A percentile compares a stretch with the other conserved stretches of the same genome.
Conservation (phyloP, 2,113 vertebrate species). For the Phoenicopterus ruber region DNA sequence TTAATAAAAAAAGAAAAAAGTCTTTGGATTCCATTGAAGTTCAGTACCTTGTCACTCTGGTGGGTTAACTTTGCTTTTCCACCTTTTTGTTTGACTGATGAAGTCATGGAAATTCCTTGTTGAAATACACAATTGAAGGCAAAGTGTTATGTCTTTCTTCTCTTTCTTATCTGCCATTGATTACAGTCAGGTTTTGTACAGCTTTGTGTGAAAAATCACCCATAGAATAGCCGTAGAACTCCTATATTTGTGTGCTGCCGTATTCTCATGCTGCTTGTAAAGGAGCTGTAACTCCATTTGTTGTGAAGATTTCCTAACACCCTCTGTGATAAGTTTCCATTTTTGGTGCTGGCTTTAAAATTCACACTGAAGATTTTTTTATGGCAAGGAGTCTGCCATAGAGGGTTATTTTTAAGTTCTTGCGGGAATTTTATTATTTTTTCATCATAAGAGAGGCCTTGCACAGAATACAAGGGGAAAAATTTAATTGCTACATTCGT, state of each 20-base stretch:
- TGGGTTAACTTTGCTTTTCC: not conserved
- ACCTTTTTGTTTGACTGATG: not conserved
- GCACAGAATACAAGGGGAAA: accelerated
- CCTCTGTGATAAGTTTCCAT: not conserved
- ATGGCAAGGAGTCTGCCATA: not conserved
- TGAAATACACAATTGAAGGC: not conserved
- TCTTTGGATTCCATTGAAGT: not conserved
- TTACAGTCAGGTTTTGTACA: not conserved
- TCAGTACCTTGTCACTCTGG: not conserved
- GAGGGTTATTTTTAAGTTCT: not conserved
- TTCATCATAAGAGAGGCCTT: not conserved
- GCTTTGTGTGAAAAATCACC: not conserved
- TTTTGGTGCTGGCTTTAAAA: not conserved
- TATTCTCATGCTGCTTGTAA: not conserved
- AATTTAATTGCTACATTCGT: not conserved
- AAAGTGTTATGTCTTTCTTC: not conserved
- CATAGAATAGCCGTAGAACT: not conserved
- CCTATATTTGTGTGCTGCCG: not conserved
- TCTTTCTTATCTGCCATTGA: not conserved
- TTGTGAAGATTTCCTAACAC: not conserved
- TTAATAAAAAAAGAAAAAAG: too few relatives aligned
- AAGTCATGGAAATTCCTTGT: not conserved
- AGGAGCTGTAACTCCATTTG: not conserved
- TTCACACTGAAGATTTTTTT: not conserved
- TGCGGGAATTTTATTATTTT: not conserved